These are phyloP conservation scores for Chroicocephalus ridibundus DNA, from an alignment of 2,113 vertebrate genomes.

Conservation along the genomic window DNA sequence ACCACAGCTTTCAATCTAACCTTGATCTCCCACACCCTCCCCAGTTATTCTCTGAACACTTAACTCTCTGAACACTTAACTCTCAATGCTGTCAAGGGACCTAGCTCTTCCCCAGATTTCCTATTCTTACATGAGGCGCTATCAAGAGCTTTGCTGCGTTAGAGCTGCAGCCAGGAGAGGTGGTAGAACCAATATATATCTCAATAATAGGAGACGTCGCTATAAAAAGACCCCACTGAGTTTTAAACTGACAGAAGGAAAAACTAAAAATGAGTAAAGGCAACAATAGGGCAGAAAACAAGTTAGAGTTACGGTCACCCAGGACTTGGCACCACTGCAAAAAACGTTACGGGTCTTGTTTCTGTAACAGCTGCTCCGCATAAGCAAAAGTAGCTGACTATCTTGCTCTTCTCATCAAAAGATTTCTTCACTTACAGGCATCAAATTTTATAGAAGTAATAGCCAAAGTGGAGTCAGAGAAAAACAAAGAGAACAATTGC, in stretches of 20 bases:
- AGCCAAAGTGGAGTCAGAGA: not conserved
- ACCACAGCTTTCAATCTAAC: not conserved
- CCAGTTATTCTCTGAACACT: not conserved
- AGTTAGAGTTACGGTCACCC: fast-evolving
- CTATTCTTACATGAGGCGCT: not conserved
- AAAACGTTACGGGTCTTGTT: not conserved
- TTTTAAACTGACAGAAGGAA: not conserved
- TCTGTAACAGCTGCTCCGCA: not conserved
- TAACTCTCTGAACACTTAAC: not conserved
- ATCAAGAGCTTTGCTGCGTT: not conserved
- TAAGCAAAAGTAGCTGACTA: not conserved
- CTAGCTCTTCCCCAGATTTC: not conserved
- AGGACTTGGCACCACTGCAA: not conserved
- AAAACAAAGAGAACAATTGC: not conserved
- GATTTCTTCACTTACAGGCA: not conserved
- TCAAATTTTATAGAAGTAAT: not conserved
- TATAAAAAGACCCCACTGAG: not conserved
- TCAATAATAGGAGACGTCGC: not conserved
- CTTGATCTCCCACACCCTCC: not conserved
- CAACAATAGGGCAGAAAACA: not conserved
- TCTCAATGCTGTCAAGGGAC: not conserved
- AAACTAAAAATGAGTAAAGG: not conserved
- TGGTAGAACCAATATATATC: not conserved
- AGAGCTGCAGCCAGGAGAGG: not conserved
- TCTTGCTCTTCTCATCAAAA: not conserved